Evolutionary conservation across 2,888 invertebrate species (phyloP).

Genomic region (Tetrapedia diversipes): DNA sequence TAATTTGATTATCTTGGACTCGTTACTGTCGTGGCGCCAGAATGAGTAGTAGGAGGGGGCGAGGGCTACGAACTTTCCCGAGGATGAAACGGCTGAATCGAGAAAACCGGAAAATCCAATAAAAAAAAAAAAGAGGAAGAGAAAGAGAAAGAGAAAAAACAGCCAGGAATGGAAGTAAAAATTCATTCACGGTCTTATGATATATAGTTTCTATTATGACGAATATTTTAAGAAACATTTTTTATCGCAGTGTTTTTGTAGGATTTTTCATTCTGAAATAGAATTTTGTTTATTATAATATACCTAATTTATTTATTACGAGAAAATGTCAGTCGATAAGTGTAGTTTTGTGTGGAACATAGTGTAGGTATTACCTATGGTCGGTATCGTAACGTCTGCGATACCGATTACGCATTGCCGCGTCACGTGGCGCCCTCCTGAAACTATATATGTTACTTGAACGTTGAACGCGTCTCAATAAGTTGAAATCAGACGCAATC

Average conservation of each 20-base stretch:
- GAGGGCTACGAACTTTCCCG: constrained; percentile 34
- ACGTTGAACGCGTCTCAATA: background rate
- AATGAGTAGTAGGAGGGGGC: constrained; percentile 1
- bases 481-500: too few relatives aligned
- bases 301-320: too few relatives aligned
- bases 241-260: background rate
- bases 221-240: too few relatives aligned
- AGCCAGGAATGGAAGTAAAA: too few relatives aligned
- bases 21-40: constrained; percentile 22
- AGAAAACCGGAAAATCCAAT: constrained; percentile 8
- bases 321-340: constrained; percentile 30
- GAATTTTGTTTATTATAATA: too few relatives aligned
- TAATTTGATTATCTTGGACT: constrained; percentile 48
- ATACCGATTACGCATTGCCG: constrained; percentile 29
- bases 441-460: background rate
- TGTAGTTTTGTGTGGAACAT: constrained; percentile 18
- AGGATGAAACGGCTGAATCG: constrained; percentile 6
- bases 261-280: background rate
- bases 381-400: constrained; percentile 40
- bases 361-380: constrained; percentile 22
- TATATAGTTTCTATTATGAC: too few relatives aligned
- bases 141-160: too few relatives aligned
- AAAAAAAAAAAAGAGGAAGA: background rate
- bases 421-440: constrained; percentile 47
- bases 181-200: constrained; percentile 17